These are phyloP conservation scores for Sorex maritimensis DNA, from an alignment of 2,797 vertebrate species.

Conservation along the genomic window DNA sequence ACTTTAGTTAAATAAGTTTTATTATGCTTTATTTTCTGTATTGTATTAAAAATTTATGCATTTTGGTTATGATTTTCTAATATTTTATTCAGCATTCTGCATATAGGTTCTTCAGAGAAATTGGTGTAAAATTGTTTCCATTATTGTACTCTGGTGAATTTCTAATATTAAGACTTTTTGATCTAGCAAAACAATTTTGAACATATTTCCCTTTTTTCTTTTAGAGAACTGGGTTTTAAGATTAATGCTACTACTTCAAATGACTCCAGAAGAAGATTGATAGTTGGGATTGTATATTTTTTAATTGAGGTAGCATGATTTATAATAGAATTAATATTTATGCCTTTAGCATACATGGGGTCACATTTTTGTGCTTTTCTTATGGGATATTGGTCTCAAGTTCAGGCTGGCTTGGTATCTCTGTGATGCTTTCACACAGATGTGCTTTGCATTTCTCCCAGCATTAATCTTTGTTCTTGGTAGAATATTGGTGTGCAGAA, in stretches of 20 bases:
- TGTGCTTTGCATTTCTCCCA: constrained; percentile 1
- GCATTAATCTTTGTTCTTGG: constrained; percentile 47
- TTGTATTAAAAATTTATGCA: neutral
- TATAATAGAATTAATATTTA: too few relatives aligned
- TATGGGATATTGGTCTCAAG: neutral
- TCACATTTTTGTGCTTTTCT: neutral
- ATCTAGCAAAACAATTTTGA: neutral
- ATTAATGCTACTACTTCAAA: constrained; percentile 29
- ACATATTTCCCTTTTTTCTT: neutral
- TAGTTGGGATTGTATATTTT: neutral
- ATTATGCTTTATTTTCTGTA: neutral
- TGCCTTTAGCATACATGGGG: neutral
- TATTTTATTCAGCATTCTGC: neutral
- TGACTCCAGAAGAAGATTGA: constrained; percentile 6
- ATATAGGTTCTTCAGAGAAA: neutral
- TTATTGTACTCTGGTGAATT: neutral
- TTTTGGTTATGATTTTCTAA: neutral
- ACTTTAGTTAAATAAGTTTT: neutral
- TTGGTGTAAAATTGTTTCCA: neutral
- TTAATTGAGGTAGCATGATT: neutral
- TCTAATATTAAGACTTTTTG: constrained; percentile 34
- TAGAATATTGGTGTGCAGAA: neutral
- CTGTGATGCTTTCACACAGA: constrained; percentile 21
- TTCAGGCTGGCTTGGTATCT: constrained; percentile 1
- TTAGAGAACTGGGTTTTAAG: constrained; percentile 47